Evolutionary conservation across 2,797 vertebrate species (phyloP), one percentile per base, ranked within the genome.

Genomic region (Pseudochaenichthys georgianus): DNA sequence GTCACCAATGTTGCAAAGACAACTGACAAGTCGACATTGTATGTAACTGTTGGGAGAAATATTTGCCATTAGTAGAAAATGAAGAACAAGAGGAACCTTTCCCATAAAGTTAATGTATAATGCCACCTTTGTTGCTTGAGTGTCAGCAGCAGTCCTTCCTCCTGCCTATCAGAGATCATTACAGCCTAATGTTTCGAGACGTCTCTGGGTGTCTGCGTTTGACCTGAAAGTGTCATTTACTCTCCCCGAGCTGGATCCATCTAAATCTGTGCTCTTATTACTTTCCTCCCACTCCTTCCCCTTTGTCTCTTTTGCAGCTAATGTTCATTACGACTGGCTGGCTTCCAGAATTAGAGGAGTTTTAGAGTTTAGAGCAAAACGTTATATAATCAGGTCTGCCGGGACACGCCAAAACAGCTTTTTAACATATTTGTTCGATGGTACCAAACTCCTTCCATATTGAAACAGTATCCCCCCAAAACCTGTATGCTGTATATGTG

Each of bases 221-320:
- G 45, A 58, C 78, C 73, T 77, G 55, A 66, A 85, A 81, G 75
- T 66, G 75, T 78, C 45, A 74, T 60, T 67, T 57, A 47, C 4
- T 61, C 46, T 75, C 75, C 59, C 69, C 9, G 45, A 55, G 52
- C 53, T 59, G 31, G 19, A 76, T 68, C 70, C 52, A 13, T 80
- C 69, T 63, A 70, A 77, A 69, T 83, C 51, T 62, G 54, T 62
- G 52, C 53, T 66, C 46, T 70, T 59, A 75, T 68, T 81, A 54
- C 9, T 80, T 46, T 51, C 75, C 70, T 67, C 62, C 55, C 45
- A 43, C 70, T 68, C 41, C 34, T 57, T 77, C 47, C 59, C 43
- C 38, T 78, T 59, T 75, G 72, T 81, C 55, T 64, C 5, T 23
- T 63, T 80, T 73, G 16, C 42, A 42, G 59, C 16, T 57, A 70